phyloP scores from a whole-genome alignment of 2,888 invertebrate species.

The Clistopyga incitator region DNA sequence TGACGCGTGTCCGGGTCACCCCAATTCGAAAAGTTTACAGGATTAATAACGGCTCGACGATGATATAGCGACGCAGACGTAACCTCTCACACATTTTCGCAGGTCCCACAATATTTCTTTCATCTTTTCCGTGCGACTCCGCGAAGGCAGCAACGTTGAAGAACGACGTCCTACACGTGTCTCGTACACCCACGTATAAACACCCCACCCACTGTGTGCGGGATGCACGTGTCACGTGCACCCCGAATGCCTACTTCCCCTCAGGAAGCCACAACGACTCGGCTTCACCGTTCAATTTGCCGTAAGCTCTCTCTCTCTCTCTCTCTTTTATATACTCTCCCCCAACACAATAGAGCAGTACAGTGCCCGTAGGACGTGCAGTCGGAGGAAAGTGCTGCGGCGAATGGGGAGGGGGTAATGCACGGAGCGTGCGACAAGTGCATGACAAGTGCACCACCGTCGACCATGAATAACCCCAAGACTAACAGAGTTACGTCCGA shows the following conservation, averaged over 20 bases:
- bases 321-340: conserved; percentile 32
- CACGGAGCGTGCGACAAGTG: conserved; percentile 69
- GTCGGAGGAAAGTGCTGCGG: conserved; percentile 59
- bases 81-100: conserved; percentile 42
- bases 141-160: conserved; percentile 57
- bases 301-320: conserved; percentile 28
- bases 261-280: conserved; percentile 54
- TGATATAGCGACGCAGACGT: conserved; percentile 34
- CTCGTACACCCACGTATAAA: conserved; percentile 59
- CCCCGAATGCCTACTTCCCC: conserved; percentile 54
- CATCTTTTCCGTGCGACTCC: conserved; percentile 18
- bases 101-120: conserved; percentile 34
- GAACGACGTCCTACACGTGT: conserved; percentile 69
- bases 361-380: conserved; percentile 64
- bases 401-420: conserved; percentile 71
- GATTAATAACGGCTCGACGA: conserved; percentile 40
- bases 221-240: conserved; percentile 71
- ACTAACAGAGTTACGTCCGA: conserved; percentile 18
- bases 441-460: conserved; percentile 66
- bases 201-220: conserved; percentile 14
- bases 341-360: conserved; percentile 55
- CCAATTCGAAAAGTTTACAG: conserved; percentile 48
- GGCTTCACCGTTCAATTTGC: conserved; percentile 53
- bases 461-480: conserved; percentile 42
- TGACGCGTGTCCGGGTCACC: conserved; percentile 51